These are phyloP conservation scores for Pseudolaguvia tuberculata DNA, from an alignment of 2,113 vertebrate species.

Conservation along the genomic window DNA sequence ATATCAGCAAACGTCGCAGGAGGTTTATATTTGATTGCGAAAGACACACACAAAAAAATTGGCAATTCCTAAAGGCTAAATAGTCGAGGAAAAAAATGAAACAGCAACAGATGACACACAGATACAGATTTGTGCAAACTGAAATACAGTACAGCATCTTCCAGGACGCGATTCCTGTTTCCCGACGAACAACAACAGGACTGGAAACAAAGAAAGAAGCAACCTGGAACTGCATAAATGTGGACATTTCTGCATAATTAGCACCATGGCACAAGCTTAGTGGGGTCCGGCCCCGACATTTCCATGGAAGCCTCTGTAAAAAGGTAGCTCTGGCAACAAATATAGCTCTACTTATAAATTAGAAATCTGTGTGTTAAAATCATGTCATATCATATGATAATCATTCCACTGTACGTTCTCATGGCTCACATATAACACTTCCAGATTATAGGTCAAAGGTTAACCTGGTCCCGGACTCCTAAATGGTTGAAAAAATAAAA, in stretches of 20 bases:
- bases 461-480: slow-evolving; percentile 48
- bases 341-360: slow-evolving; percentile 47
- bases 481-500: neutral
- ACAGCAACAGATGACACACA: neutral
- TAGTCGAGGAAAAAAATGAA: neutral
- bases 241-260: slow-evolving; percentile 33
- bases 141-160: neutral
- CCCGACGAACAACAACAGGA: neutral
- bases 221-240: neutral
- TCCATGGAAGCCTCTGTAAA: slow-evolving; percentile 49
- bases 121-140: neutral
- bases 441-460: slow-evolving; percentile 35
- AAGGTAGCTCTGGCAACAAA: slow-evolving; percentile 53
- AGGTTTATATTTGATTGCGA: neutral
- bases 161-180: neutral
- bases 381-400: neutral
- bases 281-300: slow-evolving; percentile 56
- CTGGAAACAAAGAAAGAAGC: neutral
- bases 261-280: slow-evolving; percentile 50
- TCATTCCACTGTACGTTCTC: slow-evolving; percentile 29
- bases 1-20: neutral
- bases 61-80: slow-evolving; percentile 8
- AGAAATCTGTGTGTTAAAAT: slow-evolving; percentile 28
- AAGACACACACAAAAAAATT: neutral
- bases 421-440: slow-evolving; percentile 14